Percentiles rank a stretch among this genome's conserved stretches.
Conservation (phyloP, 1,140 invertebrate species). For the Drosophila ficusphila region DNA sequence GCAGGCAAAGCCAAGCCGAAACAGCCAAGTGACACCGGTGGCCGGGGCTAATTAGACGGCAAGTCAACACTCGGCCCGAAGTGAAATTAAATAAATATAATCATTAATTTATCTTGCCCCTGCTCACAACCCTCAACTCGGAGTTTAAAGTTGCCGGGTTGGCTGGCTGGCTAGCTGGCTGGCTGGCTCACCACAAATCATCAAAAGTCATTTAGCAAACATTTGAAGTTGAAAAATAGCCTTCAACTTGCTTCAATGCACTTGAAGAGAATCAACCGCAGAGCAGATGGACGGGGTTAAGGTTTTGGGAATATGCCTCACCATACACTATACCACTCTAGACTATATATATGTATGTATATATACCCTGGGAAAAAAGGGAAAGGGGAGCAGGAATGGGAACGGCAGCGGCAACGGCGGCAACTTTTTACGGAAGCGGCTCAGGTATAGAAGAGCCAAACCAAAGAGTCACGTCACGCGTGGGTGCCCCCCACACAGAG, state of each 20-base stretch:
- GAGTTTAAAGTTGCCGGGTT: conserved; percentile 3
- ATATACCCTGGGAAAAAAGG: conserved; percentile 1
- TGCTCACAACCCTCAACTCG: conserved; percentile 42
- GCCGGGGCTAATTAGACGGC: conserved; percentile 66
- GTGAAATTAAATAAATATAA: conserved; percentile 79
- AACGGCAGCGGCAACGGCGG: conserved; percentile 44
- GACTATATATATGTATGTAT: background rate
- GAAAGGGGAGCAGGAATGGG: conserved; percentile 8
- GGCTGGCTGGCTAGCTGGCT: background rate
- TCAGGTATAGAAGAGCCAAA: conserved; percentile 76
- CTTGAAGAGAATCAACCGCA: conserved; percentile 70
- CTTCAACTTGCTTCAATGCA: conserved; percentile 81
- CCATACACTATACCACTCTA: too few species aligned
- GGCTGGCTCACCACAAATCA: conserved; percentile 69
- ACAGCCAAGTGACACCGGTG: conserved; percentile 37
- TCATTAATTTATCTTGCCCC: conserved; percentile 77
- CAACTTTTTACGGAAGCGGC: conserved; percentile 78
- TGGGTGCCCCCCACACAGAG: conserved; percentile 63
- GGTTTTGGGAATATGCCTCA: conserved; percentile 5
- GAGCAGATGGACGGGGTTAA: conserved; percentile 25
- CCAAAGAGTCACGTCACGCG: conserved; percentile 82
- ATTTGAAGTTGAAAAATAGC: conserved; percentile 83
- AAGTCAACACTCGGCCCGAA: conserved; percentile 62
- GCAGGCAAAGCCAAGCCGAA: conserved; percentile 10
- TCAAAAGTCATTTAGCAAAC: conserved; percentile 83